Evolutionary conservation across 2,888 invertebrate genomes (phyloP), one percentile per base, ranked within the genome.

Genomic region (Phaonia tiefii): DNA sequence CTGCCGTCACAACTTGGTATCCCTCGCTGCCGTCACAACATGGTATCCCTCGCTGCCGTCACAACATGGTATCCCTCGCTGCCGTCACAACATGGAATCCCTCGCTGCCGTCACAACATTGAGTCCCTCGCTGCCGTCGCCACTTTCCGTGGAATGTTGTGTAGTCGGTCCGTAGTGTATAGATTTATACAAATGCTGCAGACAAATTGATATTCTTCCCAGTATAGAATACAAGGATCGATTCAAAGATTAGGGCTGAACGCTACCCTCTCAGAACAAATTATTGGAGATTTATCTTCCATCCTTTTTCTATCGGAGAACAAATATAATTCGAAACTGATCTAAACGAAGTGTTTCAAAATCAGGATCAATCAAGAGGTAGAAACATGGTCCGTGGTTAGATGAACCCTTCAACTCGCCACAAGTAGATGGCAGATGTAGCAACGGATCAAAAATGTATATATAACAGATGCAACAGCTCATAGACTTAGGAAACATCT

Each of bases 21-120:
- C 87, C 86, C 82, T 22, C 86, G 86, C 86, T 69, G 87, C 86
- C 5, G 85, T 85, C 84, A 58, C 46, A 0, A 44, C 70, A 74
- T 73, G n/a, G 49, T 82, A n/a, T n/a, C n/a, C n/a, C n/a, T n/a
- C n/a, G n/a, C n/a, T n/a, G n/a, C n/a, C n/a, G n/a, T n/a, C n/a
- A n/a, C n/a, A n/a, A n/a, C n/a, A n/a, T n/a, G n/a, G n/a, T n/a
- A n/a, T n/a, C n/a, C n/a, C n/a, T n/a, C n/a, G n/a, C n/a, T n/a
- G n/a, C n/a, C n/a, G n/a, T n/a, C n/a, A n/a, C n/a, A n/a, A n/a
- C n/a, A n/a, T n/a, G n/a, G n/a, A n/a, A n/a, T n/a, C n/a, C n/a
- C n/a, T n/a, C n/a, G n/a, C n/a, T n/a, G n/a, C n/a, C n/a, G n/a
- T n/a, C n/a, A n/a, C n/a, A n/a, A n/a, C n/a, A n/a, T n/a, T n/a